A percentile compares a stretch with the other conserved stretches of the same genome.
Evolutionary conservation across 2,797 vertebrate genomes (phyloP).

Genomic region (Mallotus villosus): DNA sequence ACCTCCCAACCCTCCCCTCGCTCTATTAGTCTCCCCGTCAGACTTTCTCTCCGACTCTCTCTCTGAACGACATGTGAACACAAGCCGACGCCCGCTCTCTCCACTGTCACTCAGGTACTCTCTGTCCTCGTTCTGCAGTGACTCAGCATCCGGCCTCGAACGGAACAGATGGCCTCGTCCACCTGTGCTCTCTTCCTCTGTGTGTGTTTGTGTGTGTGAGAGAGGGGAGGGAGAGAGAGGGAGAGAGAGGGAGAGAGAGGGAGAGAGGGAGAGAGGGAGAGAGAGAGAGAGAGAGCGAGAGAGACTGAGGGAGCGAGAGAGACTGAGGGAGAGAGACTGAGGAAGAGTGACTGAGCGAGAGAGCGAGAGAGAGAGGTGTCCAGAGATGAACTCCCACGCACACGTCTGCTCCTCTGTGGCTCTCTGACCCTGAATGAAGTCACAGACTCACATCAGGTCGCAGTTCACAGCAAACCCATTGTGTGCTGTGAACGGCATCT

Average conservation of each 20-base stretch:
- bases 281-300: background rate
- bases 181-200: background rate
- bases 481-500: background rate
- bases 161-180: slow-evolving; percentile 12
- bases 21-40: background rate
- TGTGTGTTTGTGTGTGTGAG: background rate
- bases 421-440: background rate
- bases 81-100: slow-evolving; percentile 1
- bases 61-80: background rate
- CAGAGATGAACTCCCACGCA: background rate
- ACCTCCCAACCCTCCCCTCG: too few relatives aligned
- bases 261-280: background rate
- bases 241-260: background rate
- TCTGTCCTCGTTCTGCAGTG: background rate
- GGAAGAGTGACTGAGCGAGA: background rate
- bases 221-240: background rate
- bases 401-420: background rate
- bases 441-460: background rate
- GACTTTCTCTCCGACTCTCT: background rate
- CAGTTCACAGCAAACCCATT: background rate
- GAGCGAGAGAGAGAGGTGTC: background rate
- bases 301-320: slow-evolving; percentile 1
- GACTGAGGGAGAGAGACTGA: too few relatives aligned
- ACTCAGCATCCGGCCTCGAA: slow-evolving; percentile 9
- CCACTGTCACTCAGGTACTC: slow-evolving; percentile 8